A percentile compares a stretch with the other conserved stretches of the same genome.
Conservation (phyloP, 2,113 vertebrate species). For the Rhagologus leucostigma region DNA sequence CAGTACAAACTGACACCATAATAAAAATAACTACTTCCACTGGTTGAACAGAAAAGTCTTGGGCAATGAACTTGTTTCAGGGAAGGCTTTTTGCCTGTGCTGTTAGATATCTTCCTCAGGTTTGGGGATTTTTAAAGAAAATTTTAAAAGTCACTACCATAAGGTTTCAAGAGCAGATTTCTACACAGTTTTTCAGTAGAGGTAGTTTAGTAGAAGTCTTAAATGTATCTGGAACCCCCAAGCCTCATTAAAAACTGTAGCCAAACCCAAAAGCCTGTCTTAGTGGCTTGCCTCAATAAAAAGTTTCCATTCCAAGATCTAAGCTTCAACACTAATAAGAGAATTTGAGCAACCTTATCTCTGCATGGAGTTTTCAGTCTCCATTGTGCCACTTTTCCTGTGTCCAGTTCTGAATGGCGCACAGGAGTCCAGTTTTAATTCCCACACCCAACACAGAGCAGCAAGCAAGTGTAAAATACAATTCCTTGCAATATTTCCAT, state of each 20-base stretch:
- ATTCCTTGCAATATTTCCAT: not conserved
- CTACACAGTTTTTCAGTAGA: not conserved
- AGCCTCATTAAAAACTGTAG: not conserved
- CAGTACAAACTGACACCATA: not conserved
- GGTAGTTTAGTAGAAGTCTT: not conserved
- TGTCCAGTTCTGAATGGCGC: not conserved
- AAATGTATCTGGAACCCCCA: not conserved
- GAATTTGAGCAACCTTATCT: not conserved
- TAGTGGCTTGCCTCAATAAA: not conserved
- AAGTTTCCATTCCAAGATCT: not conserved
- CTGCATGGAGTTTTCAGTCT: not conserved
- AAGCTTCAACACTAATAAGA: not conserved
- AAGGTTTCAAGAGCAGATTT: not conserved
- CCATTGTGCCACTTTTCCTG: not conserved
- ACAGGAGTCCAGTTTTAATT: not conserved
- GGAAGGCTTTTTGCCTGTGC: not conserved
- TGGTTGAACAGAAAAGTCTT: not conserved
- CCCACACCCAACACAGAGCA: not conserved
- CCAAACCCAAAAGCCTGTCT: not conserved
- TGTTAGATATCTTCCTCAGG: accelerated
- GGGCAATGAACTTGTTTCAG: not conserved
- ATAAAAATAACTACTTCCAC: not conserved
- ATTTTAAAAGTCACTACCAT: not conserved
- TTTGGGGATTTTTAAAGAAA: accelerated
- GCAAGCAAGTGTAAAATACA: not conserved